These are phyloP conservation scores for Uria lomvia DNA, from an alignment of 2,113 vertebrate species.

Conservation along the genomic window DNA sequence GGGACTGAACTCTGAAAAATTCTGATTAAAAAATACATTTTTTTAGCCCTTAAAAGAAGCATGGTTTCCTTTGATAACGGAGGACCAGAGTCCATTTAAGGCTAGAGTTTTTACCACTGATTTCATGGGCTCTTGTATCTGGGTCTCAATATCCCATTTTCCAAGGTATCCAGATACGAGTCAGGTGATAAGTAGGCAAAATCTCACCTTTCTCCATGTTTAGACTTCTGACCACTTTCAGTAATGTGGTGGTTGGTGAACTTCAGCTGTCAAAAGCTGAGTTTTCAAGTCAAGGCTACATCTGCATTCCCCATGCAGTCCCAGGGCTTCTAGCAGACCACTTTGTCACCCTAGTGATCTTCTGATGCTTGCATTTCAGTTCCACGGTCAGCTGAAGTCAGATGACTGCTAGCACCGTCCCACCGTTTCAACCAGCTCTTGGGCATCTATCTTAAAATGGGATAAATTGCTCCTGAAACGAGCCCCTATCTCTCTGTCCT, in stretches of 20 bases:
- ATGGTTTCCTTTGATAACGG: not conserved
- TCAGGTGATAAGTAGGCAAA: not conserved
- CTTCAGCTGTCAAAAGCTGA: not conserved
- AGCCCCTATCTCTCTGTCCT: not conserved
- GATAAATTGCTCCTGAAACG: not conserved
- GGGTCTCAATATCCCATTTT: not conserved
- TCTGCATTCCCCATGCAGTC: accelerated
- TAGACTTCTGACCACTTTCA: not conserved
- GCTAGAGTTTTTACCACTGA: not conserved
- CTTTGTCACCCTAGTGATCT: not conserved
- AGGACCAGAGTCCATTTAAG: not conserved
- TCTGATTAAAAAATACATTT: not conserved
- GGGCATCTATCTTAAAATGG: not conserved
- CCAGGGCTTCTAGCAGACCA: not conserved
- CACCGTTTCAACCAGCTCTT: not conserved
- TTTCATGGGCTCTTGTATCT: not conserved
- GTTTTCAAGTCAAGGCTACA: not conserved
- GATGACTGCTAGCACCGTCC: not conserved
- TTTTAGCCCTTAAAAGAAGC: not conserved
- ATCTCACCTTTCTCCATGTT: not conserved
- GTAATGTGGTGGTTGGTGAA: not conserved
- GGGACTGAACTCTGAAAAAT: not conserved
- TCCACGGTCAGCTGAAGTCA: not conserved
- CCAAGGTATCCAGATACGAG: not conserved
- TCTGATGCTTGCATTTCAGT: not conserved